These are phyloP conservation scores for Agonopterix arenella DNA, from an alignment of 2,888 invertebrate genomes.

Conservation along the genomic window DNA sequence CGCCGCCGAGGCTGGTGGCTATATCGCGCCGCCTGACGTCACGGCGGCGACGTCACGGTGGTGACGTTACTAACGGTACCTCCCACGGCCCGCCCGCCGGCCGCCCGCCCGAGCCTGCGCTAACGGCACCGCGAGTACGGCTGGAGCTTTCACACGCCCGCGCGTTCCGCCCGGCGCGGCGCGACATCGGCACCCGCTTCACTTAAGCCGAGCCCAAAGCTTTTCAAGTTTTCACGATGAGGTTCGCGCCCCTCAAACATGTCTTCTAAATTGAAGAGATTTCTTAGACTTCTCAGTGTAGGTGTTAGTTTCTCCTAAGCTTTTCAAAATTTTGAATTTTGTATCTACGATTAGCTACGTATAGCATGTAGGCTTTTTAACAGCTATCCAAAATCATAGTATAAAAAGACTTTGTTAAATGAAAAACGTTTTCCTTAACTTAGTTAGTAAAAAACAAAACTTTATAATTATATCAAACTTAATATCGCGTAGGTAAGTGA, in stretches of 20 bases:
- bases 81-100: conserved; percentile 71
- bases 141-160: conserved; percentile 61
- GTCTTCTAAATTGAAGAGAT: too few species aligned
- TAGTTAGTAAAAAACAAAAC: too few species aligned
- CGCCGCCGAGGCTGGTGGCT: conserved; percentile 72
- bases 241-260: not conserved
- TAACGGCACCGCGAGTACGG: conserved; percentile 73
- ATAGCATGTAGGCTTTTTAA: too few species aligned
- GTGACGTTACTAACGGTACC: conserved; percentile 76
- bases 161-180: conserved; percentile 21
- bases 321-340: not conserved
- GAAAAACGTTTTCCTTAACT: too few species aligned
- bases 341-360: too few species aligned
- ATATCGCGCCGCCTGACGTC: conserved; percentile 75
- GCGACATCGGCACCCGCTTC: not conserved
- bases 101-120: conserved; percentile 75
- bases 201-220: not conserved
- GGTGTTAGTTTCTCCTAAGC: not conserved
- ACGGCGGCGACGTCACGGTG: conserved; percentile 60
- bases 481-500: too few species aligned
- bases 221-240: conserved; percentile 12
- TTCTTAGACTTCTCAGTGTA: too few species aligned
- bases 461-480: too few species aligned
- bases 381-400: too few species aligned
- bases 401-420: too few species aligned